A percentile compares a stretch with the other conserved stretches of the same genome.
Evolutionary conservation across 2,888 invertebrate species (phyloP).

Genomic region (Flabesymbios commensalis): DNA sequence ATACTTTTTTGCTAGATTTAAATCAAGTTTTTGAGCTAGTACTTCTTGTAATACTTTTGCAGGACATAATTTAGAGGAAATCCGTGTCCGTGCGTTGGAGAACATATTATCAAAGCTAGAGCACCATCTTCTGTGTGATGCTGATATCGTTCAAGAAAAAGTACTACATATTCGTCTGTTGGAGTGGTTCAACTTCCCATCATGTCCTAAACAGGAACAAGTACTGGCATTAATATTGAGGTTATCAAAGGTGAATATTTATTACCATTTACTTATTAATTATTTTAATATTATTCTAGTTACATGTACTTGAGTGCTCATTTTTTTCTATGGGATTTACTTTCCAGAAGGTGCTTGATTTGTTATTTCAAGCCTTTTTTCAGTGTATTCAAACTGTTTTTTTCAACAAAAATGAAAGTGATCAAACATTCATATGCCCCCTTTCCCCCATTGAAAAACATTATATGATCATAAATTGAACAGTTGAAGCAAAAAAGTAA

Average conservation of each 20-base stretch:
- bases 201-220: conserved; percentile 44
- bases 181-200: conserved; percentile 60
- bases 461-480: too few species aligned
- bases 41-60: background rate
- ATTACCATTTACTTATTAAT: background rate
- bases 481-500: too few species aligned
- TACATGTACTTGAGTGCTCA: background rate
- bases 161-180: conserved; percentile 55
- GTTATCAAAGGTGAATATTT: conserved; percentile 47
- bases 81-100: conserved; percentile 54
- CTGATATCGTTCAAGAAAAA: conserved; percentile 57
- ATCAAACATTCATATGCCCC: too few species aligned
- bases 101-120: conserved; percentile 58
- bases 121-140: conserved; percentile 54
- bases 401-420: too few species aligned
- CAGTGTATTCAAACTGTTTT: too few species aligned
- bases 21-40: too few species aligned
- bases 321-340: too few species aligned
- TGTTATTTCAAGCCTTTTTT: too few species aligned
- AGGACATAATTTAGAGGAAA: conserved; percentile 59
- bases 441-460: too few species aligned
- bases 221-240: conserved; percentile 47
- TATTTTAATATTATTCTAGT: too few species aligned
- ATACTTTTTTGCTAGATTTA: too few species aligned
- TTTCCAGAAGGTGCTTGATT: too few species aligned